phyloP scores from a whole-genome alignment of 2,797 vertebrate species.

The Enteromius paludinosus region DNA sequence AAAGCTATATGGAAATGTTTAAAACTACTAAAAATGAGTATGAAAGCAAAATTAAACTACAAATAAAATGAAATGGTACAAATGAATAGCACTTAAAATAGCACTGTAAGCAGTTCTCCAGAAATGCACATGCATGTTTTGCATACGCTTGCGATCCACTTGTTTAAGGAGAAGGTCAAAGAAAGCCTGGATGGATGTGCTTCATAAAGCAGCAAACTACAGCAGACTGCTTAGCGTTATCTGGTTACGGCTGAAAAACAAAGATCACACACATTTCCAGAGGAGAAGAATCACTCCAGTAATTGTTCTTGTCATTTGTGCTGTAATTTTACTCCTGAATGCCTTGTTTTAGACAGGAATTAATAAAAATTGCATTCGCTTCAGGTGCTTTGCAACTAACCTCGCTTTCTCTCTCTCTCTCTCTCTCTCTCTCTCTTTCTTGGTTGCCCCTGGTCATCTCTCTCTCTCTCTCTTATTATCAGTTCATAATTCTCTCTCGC shows the following conservation, averaged over 20 bases:
- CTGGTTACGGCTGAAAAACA: constrained; percentile 79
- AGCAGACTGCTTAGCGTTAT: constrained; percentile 83
- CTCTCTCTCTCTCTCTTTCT: constrained; percentile 82
- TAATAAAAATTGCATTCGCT: constrained; percentile 90
- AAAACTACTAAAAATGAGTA: no score
- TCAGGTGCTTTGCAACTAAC: constrained; percentile 87
- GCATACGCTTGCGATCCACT: neutral
- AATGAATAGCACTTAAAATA: neutral
- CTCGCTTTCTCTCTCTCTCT: constrained; percentile 81
- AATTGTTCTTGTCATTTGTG: constrained; percentile 98
- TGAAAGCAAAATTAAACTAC: neutral
- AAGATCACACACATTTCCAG: constrained; percentile 74
- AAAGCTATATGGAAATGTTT: no score
- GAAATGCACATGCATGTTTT: neutral
- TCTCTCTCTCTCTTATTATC: constrained; percentile 92
- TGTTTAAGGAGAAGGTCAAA: constrained; percentile 48
- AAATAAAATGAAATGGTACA: neutral
- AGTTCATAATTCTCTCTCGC: constrained; percentile 99
- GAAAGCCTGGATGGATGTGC: constrained; percentile 15
- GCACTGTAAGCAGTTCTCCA: neutral
- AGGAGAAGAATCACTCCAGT: constrained; percentile 86
- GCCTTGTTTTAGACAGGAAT: constrained; percentile 96
- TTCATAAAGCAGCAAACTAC: constrained; percentile 50
- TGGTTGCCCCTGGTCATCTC: constrained; percentile 72
- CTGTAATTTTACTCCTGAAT: constrained; percentile 98